Percentiles rank a stretch among this genome's conserved stretches.
These are phyloP conservation scores for Calephelis nemesis DNA, from an alignment of 1,140 invertebrate genomes.

Conservation along the genomic window DNA sequence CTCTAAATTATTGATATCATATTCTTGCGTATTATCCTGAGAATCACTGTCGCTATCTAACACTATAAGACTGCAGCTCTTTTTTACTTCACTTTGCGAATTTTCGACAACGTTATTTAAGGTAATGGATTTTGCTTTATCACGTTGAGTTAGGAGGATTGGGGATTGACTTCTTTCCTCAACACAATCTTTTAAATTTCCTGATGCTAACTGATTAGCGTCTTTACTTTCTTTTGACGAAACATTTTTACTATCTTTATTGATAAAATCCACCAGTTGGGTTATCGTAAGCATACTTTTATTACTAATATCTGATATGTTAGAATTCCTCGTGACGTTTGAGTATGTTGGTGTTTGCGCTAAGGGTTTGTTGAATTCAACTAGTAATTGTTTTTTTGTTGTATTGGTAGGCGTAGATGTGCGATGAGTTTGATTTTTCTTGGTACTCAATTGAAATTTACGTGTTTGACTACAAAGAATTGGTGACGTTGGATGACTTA, in stretches of 20 bases:
- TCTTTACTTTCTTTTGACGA: constrained; percentile 21
- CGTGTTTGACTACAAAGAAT: constrained; percentile 54
- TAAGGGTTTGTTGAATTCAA: constrained; percentile 13
- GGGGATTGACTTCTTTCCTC: constrained; percentile 49
- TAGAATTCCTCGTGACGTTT: constrained; percentile 8
- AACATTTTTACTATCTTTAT: constrained; percentile 38
- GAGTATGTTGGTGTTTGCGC: constrained; percentile 5
- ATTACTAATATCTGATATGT: constrained; percentile 32
- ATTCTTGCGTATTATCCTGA: constrained; percentile 40
- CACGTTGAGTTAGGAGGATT: constrained; percentile 57
- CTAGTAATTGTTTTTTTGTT: constrained; percentile 30
- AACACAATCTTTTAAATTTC: constrained; percentile 1
- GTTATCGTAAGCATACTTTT: constrained; percentile 67
- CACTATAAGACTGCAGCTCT: constrained; percentile 47
- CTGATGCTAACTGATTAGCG: constrained; percentile 14
- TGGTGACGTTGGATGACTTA: constrained; percentile 43
- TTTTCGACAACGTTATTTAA: neutral
- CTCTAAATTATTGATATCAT: constrained; percentile 30
- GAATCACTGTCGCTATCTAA: constrained; percentile 60
- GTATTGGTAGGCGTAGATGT: constrained; percentile 38
- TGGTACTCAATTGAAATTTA: constrained; percentile 48
- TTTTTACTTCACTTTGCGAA: constrained; percentile 17
- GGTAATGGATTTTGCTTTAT: constrained; percentile 36
- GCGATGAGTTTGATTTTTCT: constrained; percentile 33
- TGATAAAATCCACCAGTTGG: constrained; percentile 64